Conservation (phyloP, 1,140 invertebrate species). For the Dendroctonus valens region DNA sequence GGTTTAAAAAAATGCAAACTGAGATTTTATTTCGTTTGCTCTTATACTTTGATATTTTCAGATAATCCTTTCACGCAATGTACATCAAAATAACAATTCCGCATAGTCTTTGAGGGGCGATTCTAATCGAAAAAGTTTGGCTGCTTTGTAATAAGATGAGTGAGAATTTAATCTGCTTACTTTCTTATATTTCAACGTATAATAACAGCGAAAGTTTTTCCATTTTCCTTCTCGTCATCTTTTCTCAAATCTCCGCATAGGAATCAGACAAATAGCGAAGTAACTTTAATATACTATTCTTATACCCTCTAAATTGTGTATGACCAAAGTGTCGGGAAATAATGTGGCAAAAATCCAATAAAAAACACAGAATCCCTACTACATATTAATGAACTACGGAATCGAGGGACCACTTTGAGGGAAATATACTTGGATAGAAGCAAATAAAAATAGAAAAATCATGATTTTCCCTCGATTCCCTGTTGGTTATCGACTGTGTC, state of each 20-base stretch:
- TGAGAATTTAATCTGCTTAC: slow-evolving; percentile 6
- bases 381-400: slow-evolving; percentile 14
- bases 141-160: neutral
- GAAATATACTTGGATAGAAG: slow-evolving; percentile 1
- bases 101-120: slow-evolving; percentile 4
- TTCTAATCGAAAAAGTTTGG: slow-evolving; percentile 21
- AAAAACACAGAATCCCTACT: slow-evolving; percentile 17
- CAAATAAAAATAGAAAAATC: slow-evolving; percentile 19
- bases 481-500: too few species aligned
- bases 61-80: too few species aligned
- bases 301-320: slow-evolving; percentile 12
- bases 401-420: slow-evolving; percentile 5
- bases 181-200: slow-evolving; percentile 16
- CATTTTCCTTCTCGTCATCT: slow-evolving; percentile 18
- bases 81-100: neutral
- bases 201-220: slow-evolving; percentile 23
- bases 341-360: slow-evolving; percentile 22
- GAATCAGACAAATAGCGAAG: slow-evolving; percentile 8
- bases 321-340: slow-evolving; percentile 10
- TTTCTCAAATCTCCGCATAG: slow-evolving; percentile 8
- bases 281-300: slow-evolving; percentile 19
- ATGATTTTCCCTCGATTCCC: slow-evolving; percentile 3
- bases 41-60: too few species aligned
- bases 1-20: too few species aligned
- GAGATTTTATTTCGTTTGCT: too few species aligned